phyloP scores from a whole-genome alignment of 2,113 vertebrate species.

The Callipepla californica region DNA sequence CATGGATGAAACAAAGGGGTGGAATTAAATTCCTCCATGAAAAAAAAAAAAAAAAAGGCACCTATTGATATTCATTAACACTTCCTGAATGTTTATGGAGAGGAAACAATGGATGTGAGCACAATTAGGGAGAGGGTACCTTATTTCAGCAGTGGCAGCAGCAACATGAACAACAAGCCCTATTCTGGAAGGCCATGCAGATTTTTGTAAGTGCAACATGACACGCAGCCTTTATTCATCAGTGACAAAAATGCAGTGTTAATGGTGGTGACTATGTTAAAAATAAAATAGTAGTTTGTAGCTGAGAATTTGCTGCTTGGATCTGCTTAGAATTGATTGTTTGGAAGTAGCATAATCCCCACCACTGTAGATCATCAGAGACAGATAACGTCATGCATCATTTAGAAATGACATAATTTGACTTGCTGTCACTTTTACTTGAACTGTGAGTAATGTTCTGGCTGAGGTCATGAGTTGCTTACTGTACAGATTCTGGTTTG shows the following conservation, averaged over 20 bases:
- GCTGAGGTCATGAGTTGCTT: background rate
- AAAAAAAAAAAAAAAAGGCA: background rate
- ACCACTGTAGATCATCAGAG: background rate
- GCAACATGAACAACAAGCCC: too few species aligned
- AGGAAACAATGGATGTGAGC: background rate
- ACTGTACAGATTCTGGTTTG: background rate
- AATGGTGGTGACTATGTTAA: too few species aligned
- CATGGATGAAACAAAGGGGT: background rate
- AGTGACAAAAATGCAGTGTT: too few species aligned
- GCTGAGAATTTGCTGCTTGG: too few species aligned
- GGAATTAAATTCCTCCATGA: background rate
- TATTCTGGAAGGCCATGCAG: too few species aligned
- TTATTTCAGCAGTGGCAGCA: background rate
- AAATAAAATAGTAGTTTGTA: too few species aligned
- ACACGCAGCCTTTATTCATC: too few species aligned
- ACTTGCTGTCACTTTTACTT: background rate
- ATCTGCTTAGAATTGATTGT: background rate
- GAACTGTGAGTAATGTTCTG: background rate
- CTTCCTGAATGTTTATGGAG: background rate
- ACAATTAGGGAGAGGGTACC: background rate
- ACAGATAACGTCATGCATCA: background rate
- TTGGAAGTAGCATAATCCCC: background rate
- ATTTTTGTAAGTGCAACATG: too few species aligned
- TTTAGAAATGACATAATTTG: background rate
- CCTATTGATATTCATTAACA: background rate